These are phyloP conservation scores for Gallinago undulata DNA, from an alignment of 2,113 vertebrate genomes.

Conservation along the genomic window DNA sequence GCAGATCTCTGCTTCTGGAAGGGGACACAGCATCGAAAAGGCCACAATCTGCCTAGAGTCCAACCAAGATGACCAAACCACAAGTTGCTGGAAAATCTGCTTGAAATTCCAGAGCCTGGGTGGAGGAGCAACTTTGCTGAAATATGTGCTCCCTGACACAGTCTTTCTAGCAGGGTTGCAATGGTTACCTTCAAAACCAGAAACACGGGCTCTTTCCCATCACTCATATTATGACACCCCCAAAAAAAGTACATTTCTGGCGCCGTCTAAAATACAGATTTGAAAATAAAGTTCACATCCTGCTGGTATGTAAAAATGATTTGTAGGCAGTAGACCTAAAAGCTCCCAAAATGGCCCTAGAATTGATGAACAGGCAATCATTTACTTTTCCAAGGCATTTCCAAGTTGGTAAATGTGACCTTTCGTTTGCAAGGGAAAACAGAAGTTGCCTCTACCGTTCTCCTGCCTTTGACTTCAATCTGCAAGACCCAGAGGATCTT, in stretches of 20 bases:
- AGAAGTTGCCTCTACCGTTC: not conserved
- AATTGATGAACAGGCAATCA: not conserved
- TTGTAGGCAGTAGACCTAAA: not conserved
- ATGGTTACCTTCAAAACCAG: not conserved
- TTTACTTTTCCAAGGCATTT: slow-evolving; percentile 8
- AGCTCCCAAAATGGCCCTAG: not conserved
- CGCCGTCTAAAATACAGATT: not conserved
- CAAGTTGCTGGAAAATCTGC: not conserved
- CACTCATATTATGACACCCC: not conserved
- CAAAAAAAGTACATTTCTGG: not conserved
- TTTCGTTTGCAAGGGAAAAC: not conserved
- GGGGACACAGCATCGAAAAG: not conserved
- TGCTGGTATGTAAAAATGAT: not conserved
- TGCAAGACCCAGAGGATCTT: not conserved
- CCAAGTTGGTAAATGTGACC: not conserved
- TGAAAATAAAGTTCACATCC: not conserved
- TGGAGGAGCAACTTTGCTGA: not conserved
- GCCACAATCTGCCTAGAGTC: not conserved
- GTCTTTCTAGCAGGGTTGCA: not conserved
- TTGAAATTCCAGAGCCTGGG: not conserved
- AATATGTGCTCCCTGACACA: not conserved
- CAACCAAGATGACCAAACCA: not conserved
- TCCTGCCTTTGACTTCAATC: not conserved
- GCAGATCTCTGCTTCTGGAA: not conserved
- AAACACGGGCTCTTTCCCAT: not conserved